phyloP scores from a whole-genome alignment of 2,888 invertebrate genomes.

The Stratiomys singularior region DNA sequence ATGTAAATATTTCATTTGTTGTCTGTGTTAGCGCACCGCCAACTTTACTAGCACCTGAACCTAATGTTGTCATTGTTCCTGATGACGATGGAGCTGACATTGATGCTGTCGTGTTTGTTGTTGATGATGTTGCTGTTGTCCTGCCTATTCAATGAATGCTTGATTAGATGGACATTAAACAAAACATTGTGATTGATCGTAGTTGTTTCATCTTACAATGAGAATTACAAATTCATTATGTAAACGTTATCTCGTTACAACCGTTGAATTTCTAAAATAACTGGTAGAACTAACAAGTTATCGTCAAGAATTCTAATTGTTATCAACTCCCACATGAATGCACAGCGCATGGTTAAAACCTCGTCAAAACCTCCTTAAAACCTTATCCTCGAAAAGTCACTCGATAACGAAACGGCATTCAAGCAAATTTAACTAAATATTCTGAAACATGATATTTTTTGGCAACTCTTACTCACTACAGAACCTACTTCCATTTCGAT shows the following conservation, averaged over 20 bases:
- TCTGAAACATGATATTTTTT: no score
- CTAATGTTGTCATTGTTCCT: conserved; percentile 38
- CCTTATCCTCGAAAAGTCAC: no score
- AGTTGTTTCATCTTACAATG: conserved; percentile 15
- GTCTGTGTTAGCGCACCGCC: conserved; percentile 42
- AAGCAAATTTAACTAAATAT: no score
- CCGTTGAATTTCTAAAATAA: conserved; percentile 44
- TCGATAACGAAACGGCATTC: no score
- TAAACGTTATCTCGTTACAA: conserved; percentile 17
- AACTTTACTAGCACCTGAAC: conserved; percentile 40
- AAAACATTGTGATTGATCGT: conserved; percentile 36
- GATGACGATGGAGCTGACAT: conserved; percentile 40
- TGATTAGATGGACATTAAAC: conserved; percentile 34
- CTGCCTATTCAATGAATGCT: conserved; percentile 34
- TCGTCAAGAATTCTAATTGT: not conserved
- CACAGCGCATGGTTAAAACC: no score
- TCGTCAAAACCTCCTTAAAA: no score
- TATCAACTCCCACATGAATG: no score
- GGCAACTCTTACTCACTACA: no score
- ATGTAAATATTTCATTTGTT: conserved; percentile 73
- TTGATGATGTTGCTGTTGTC: conserved; percentile 34
- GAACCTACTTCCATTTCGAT: no score
- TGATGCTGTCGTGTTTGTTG: conserved; percentile 17
- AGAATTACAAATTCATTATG: conserved; percentile 27
- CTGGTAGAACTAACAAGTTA: conserved; percentile 13